Evolutionary conservation across 2,888 invertebrate species (phyloP).

Genomic region (Platynereis dumerilii): DNA sequence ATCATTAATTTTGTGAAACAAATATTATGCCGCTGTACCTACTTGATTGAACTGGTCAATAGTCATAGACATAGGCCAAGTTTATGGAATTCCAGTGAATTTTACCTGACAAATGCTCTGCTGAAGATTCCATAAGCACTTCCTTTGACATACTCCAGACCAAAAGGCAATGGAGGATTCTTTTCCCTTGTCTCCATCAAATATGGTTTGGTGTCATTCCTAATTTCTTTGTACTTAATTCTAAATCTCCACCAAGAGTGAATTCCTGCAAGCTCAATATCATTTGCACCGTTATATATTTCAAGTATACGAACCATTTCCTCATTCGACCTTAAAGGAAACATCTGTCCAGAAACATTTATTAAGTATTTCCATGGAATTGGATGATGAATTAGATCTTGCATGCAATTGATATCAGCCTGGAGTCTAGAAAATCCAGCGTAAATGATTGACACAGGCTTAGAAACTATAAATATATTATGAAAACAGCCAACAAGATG

Average conservation of each 20-base stretch:
- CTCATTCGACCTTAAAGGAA: conserved; percentile 58
- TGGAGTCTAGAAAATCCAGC: conserved; percentile 55
- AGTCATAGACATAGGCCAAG: too few relatives aligned
- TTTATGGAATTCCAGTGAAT: too few relatives aligned
- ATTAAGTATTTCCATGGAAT: conserved; percentile 58
- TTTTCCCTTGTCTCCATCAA: conserved; percentile 40
- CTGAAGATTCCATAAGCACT: conserved; percentile 61
- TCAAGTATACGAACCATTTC: conserved; percentile 60
- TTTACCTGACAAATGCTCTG: conserved; percentile 53
- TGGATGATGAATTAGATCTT: conserved; percentile 41
- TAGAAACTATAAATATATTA: conserved; percentile 56
- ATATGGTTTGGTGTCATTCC: conserved; percentile 23
- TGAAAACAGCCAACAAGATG: conserved; percentile 10
- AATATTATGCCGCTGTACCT: too few relatives aligned
- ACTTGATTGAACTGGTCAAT: too few relatives aligned
- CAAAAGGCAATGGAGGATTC: conserved; percentile 40
- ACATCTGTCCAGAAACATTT: conserved; percentile 60
- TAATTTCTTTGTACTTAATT: conserved; percentile 36
- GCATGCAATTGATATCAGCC: conserved; percentile 57
- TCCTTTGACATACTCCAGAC: conserved; percentile 51
- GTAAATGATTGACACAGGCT: conserved; percentile 55
- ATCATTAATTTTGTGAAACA: too few relatives aligned
- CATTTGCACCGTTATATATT: conserved; percentile 60
- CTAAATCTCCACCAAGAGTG: conserved; percentile 36
- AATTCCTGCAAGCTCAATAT: conserved; percentile 57